Evolutionary conservation across 2,888 invertebrate genomes (phyloP).

Genomic region (Mechanitis mazaeus): DNA sequence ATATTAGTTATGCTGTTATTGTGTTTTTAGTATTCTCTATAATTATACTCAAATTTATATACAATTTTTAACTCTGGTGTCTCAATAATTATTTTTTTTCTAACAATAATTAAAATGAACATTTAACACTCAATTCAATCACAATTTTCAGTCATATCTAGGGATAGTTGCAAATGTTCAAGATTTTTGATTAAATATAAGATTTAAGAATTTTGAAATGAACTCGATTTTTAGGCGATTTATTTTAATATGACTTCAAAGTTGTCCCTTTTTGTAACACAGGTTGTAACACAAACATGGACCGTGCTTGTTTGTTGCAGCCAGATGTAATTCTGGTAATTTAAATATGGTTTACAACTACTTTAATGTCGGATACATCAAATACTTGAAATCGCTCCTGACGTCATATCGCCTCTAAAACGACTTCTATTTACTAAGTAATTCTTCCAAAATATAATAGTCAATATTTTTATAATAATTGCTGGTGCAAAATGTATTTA

Average conservation of each 20-base stretch:
- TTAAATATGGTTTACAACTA: too few relatives aligned
- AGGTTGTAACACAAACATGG: too few relatives aligned
- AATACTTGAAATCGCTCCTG: conserved; percentile 13
- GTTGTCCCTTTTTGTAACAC: neutral
- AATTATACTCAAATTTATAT: too few relatives aligned
- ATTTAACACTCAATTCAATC: too few relatives aligned
- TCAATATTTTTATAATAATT: conserved; percentile 64
- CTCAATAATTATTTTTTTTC: too few relatives aligned
- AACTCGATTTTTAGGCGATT: conserved; percentile 1
- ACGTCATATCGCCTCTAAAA: conserved; percentile 19
- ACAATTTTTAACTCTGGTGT: too few relatives aligned
- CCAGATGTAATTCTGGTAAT: too few relatives aligned
- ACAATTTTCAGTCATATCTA: neutral
- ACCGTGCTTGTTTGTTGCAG: too few relatives aligned
- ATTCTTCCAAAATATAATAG: conserved; percentile 51
- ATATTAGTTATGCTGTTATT: too few relatives aligned
- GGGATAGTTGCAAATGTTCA: neutral
- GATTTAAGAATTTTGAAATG: conserved; percentile 1
- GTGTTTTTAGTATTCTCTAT: too few relatives aligned
- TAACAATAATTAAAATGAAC: too few relatives aligned
- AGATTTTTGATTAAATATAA: conserved; percentile 1
- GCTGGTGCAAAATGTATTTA: conserved; percentile 59
- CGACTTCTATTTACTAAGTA: conserved; percentile 30
- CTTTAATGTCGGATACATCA: too few relatives aligned
- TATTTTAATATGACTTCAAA: neutral